These are phyloP conservation scores for Aquatica leii DNA, from an alignment of 2,888 invertebrate genomes.

Conservation along the genomic window DNA sequence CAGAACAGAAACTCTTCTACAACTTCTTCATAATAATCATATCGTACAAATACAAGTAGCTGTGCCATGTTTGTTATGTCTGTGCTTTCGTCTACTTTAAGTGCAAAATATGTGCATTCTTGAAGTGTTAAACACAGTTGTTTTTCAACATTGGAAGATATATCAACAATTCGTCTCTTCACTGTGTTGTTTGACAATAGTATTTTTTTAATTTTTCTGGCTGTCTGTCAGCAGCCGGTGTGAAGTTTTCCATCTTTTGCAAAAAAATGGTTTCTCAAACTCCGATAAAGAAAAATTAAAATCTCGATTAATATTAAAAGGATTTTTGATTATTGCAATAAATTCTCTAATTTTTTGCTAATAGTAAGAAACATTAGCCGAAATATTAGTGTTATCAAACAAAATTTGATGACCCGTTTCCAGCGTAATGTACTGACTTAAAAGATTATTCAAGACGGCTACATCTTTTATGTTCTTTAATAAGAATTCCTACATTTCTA, in stretches of 20 bases:
- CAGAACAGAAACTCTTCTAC: conserved; percentile 2
- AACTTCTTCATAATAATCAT: conserved; percentile 7
- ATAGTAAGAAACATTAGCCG: too few relatives aligned
- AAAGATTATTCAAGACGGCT: too few relatives aligned
- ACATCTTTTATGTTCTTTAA: too few relatives aligned
- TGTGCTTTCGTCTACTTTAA: conserved; percentile 5
- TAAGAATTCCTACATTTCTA: too few relatives aligned
- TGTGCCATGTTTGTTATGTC: conserved; percentile 10
- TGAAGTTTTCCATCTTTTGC: neutral
- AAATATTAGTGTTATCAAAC: too few relatives aligned
- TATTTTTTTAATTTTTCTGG: conserved; percentile 12
- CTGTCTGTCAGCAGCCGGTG: neutral
- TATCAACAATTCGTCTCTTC: conserved; percentile 8
- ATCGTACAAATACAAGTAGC: conserved; percentile 10
- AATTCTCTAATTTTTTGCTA: too few relatives aligned
- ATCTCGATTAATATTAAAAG: too few relatives aligned
- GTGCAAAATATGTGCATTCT: conserved; percentile 8
- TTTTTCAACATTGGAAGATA: conserved; percentile 11
- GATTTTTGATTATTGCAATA: too few relatives aligned
- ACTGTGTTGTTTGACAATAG: conserved; percentile 12
- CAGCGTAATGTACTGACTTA: too few relatives aligned
- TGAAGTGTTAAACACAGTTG: conserved; percentile 3
- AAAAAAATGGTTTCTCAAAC: too few relatives aligned
- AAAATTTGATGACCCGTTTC: too few relatives aligned
- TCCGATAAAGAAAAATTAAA: too few relatives aligned